A percentile compares a stretch with the other conserved stretches of the same genome.
These are phyloP conservation scores for Limosa lapponica DNA, from an alignment of 2,797 vertebrate species.

Conservation along the genomic window DNA sequence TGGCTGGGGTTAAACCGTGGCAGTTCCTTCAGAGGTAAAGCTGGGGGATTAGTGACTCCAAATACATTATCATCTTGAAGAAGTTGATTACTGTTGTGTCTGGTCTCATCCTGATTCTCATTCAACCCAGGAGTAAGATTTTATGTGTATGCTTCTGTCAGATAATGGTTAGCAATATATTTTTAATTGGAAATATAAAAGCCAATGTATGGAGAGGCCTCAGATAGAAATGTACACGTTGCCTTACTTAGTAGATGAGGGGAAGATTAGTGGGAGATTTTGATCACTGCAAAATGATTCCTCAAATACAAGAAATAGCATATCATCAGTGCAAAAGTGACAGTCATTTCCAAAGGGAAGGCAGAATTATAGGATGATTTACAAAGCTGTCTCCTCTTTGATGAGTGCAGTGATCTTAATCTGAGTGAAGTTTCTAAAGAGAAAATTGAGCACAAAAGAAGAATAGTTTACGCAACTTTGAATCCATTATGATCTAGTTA, in stretches of 20 bases:
- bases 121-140: background rate
- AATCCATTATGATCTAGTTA: background rate
- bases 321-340: background rate
- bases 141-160: background rate
- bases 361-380: background rate
- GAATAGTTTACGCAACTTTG: background rate
- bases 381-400: background rate
- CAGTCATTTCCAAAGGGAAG: background rate
- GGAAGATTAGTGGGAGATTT: background rate
- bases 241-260: background rate
- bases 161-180: background rate
- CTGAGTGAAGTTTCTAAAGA: background rate
- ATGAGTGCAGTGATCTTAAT: background rate
- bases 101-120: background rate
- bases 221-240: background rate
- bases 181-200: background rate
- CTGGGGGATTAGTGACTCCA: background rate
- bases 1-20: background rate
- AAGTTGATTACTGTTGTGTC: background rate
- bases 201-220: background rate
- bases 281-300: background rate
- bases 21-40: background rate
- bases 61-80: background rate
- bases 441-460: background rate
- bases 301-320: background rate